These are phyloP conservation scores for Thyatira batis DNA, from an alignment of 2,888 invertebrate genomes.

Conservation along the genomic window DNA sequence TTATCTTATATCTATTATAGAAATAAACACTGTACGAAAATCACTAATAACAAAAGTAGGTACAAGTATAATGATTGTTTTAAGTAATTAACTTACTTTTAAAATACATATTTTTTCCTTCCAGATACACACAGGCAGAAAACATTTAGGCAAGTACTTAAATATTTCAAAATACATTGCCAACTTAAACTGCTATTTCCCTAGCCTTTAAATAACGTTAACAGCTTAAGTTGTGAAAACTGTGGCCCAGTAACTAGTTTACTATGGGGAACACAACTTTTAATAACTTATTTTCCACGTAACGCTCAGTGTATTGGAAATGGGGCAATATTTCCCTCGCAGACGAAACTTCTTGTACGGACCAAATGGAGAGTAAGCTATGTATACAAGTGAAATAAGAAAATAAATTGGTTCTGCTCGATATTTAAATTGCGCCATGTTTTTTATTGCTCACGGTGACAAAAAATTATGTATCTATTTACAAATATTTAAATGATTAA, in stretches of 20 bases:
- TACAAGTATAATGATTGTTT: too few species aligned
- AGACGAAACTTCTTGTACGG: background rate
- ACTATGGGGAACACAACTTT: conserved; percentile 26
- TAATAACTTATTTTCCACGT: conserved; percentile 29
- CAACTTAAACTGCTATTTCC: background rate
- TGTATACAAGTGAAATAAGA: background rate
- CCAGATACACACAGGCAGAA: too few species aligned
- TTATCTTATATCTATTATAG: too few species aligned
- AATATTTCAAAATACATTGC: background rate
- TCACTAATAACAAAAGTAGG: too few species aligned
- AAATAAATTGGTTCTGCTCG: background rate
- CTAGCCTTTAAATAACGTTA: background rate
- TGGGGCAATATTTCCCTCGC: conserved; percentile 15
- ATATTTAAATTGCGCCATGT: background rate
- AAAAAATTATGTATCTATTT: too few species aligned
- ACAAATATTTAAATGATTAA: too few species aligned
- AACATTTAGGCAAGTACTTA: too few species aligned
- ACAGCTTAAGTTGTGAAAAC: background rate
- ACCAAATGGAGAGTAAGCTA: background rate
- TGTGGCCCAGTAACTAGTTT: background rate
- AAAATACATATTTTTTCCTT: too few species aligned
- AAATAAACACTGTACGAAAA: too few species aligned
- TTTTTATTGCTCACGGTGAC: too few species aligned
- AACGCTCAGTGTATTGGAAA: conserved; percentile 22
- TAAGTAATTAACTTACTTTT: too few species aligned